Conservation (phyloP, 37 sponge, comb jelly and placozoan species). For the Spongilla lacustris region DNA sequence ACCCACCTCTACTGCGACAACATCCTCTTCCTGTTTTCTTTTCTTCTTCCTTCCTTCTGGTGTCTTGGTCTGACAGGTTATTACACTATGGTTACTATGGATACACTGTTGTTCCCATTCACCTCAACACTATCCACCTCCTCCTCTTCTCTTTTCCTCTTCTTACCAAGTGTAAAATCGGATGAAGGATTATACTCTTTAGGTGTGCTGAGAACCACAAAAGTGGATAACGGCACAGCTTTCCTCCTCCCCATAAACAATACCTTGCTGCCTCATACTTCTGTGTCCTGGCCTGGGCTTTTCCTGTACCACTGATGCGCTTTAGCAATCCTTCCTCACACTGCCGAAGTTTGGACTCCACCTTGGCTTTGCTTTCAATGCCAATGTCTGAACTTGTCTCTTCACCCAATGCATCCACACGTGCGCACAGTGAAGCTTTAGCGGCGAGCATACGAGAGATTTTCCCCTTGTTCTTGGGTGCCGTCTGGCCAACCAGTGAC, state of each 20-base stretch:
- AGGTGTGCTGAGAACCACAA: slow-evolving; percentile 35
- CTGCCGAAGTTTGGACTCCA: slow-evolving; percentile 76
- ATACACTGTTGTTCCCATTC: background rate
- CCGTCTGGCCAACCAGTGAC: slow-evolving; percentile 92
- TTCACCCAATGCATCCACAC: slow-evolving; percentile 96
- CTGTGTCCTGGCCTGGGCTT: slow-evolving; percentile 48
- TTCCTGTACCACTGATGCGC: slow-evolving; percentile 81
- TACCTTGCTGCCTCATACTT: slow-evolving; percentile 78
- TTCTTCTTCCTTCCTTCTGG: background rate
- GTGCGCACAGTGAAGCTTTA: slow-evolving; percentile 89
- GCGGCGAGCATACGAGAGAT: slow-evolving; percentile 96
- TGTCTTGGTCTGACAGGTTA: background rate
- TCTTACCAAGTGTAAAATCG: slow-evolving; percentile 72
- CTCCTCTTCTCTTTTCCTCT: slow-evolving; percentile 54
- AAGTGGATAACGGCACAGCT: background rate
- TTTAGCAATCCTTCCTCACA: slow-evolving; percentile 74
- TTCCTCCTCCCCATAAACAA: background rate
- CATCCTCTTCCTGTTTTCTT: slow-evolving; percentile 16
- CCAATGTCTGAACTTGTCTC: slow-evolving; percentile 76
- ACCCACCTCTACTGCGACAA: background rate
- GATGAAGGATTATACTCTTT: slow-evolving; percentile 67
- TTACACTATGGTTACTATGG: background rate
- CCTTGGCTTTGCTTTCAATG: slow-evolving; percentile 63
- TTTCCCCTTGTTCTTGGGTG: slow-evolving; percentile 95
- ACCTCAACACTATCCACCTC: slow-evolving; percentile 16